Evolutionary conservation across 2,797 vertebrate species (phyloP).

Genomic region (Numenius phaeopus): DNA sequence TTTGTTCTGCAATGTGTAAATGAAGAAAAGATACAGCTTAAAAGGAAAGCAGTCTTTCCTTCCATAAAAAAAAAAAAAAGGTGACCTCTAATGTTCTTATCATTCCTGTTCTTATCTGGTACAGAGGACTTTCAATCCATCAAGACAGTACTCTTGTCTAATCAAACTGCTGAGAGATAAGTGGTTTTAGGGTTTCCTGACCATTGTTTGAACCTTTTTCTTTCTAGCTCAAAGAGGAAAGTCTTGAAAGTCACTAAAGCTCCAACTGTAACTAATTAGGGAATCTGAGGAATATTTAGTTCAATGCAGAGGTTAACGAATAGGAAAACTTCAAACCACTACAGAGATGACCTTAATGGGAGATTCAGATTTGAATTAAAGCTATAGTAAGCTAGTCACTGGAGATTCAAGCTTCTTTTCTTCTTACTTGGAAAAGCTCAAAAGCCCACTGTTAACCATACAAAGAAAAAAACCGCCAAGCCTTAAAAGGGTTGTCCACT

Average conservation of each 20-base stretch:
- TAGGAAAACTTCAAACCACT: constrained; percentile 69
- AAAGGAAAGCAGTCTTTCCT: constrained; percentile 27
- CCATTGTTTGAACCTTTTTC: constrained; percentile 72
- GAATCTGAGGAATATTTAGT: constrained; percentile 73
- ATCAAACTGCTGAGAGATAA: constrained; percentile 67
- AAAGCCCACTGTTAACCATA: constrained; percentile 41
- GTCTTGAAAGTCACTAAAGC: constrained; percentile 69
- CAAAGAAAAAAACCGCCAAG: neutral
- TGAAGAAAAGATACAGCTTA: constrained; percentile 14
- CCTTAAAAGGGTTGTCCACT: constrained; percentile 22
- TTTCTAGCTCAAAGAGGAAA: constrained; percentile 63
- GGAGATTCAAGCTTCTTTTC: constrained; percentile 51
- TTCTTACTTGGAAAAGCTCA: constrained; percentile 59
- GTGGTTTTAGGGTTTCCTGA: constrained; percentile 70
- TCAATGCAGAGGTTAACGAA: constrained; percentile 76
- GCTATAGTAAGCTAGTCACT: constrained; percentile 48
- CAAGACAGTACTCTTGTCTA: constrained; percentile 67
- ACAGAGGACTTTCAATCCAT: constrained; percentile 49
- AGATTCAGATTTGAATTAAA: constrained; percentile 70
- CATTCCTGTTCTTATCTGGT: constrained; percentile 58
- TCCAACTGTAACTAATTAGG: constrained; percentile 77
- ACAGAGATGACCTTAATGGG: constrained; percentile 66
- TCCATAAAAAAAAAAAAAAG: neutral
- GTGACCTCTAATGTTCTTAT: constrained; percentile 39
- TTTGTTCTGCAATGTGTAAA: constrained; percentile 21